phyloP scores from a whole-genome alignment of 1,140 invertebrate genomes.

The Diprion similis region DNA sequence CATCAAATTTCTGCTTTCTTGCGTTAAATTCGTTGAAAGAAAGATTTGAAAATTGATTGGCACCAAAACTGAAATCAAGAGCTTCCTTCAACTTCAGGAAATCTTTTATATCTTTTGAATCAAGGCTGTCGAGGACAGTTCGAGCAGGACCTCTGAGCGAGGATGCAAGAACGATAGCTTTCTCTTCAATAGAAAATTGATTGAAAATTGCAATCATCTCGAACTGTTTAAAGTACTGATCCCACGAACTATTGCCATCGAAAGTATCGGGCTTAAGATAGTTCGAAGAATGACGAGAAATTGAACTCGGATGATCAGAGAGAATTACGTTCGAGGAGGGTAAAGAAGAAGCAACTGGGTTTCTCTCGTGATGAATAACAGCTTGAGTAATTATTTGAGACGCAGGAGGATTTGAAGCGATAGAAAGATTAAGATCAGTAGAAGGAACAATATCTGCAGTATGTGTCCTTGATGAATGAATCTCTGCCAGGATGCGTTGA shows the following conservation, averaged over 20 bases:
- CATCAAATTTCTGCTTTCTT: slow-evolving; percentile 14
- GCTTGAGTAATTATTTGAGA: slow-evolving; percentile 6
- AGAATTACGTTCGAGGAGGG: background rate
- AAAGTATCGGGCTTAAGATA: slow-evolving; percentile 16
- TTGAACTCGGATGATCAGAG: slow-evolving; percentile 10
- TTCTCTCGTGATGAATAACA: slow-evolving; percentile 10
- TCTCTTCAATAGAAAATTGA: slow-evolving; percentile 13
- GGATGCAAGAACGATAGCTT: slow-evolving; percentile 16
- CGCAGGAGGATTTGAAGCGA: slow-evolving; percentile 11
- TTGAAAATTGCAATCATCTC: slow-evolving; percentile 7
- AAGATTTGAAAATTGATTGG: slow-evolving; percentile 2
- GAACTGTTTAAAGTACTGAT: slow-evolving; percentile 8
- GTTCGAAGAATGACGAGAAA: slow-evolving; percentile 1
- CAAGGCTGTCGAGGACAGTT: slow-evolving; percentile 11
- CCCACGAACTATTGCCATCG: slow-evolving; percentile 6
- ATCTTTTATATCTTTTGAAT: slow-evolving; percentile 7
- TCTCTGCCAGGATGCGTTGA: slow-evolving; percentile 13
- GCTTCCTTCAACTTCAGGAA: slow-evolving; percentile 11
- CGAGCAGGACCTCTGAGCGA: slow-evolving; percentile 17
- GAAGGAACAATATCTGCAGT: slow-evolving; percentile 14
- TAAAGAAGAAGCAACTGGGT: background rate
- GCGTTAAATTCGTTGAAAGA: slow-evolving; percentile 13
- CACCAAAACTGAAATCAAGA: slow-evolving; percentile 17
- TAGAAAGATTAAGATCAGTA: slow-evolving; percentile 10
- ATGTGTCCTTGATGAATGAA: slow-evolving; percentile 11